phyloP scores from a whole-genome alignment of 2,888 invertebrate genomes.

The Meteorus cinctellus region DNA sequence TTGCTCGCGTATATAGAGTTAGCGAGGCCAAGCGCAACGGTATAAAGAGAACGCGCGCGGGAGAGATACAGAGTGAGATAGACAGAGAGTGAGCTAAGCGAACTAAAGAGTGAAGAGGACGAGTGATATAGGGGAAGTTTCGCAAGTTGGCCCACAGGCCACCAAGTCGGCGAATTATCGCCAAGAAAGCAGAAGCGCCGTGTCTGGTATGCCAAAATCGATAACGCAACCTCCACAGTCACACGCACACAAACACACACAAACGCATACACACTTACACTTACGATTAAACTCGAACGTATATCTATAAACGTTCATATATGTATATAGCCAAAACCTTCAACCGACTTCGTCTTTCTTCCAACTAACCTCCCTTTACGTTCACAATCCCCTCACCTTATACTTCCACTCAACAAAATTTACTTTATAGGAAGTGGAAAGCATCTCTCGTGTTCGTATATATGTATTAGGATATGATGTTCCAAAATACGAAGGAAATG shows the following conservation, averaged over 20 bases:
- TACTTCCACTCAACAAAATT: constrained; percentile 43
- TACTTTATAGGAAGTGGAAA: constrained; percentile 46
- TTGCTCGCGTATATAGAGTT: constrained; percentile 2
- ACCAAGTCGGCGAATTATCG: constrained; percentile 65
- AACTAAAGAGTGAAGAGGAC: constrained; percentile 33
- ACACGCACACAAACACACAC: constrained; percentile 10
- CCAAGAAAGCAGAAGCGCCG: constrained; percentile 68
- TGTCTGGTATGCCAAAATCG: constrained; percentile 70
- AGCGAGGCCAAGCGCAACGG: constrained; percentile 14
- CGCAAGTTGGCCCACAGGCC: constrained; percentile 50
- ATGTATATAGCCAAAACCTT: not conserved
- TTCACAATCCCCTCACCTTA: constrained; percentile 18
- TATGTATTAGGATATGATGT: not conserved
- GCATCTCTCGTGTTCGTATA: constrained; percentile 1
- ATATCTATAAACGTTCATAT: not conserved
- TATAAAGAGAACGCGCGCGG: constrained; percentile 25
- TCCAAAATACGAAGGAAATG: not conserved
- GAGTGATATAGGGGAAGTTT: constrained; percentile 46
- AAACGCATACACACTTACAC: not conserved
- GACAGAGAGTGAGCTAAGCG: not conserved
- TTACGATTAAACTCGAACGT: too few relatives aligned
- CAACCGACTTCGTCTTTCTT: constrained; percentile 39
- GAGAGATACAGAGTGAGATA: constrained; percentile 29
- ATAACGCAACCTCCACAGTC: constrained; percentile 56
- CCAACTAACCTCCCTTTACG: constrained; percentile 22